phyloP scores from a whole-genome alignment of 2,888 invertebrate species.

The Perizoma flavofasciatum region DNA sequence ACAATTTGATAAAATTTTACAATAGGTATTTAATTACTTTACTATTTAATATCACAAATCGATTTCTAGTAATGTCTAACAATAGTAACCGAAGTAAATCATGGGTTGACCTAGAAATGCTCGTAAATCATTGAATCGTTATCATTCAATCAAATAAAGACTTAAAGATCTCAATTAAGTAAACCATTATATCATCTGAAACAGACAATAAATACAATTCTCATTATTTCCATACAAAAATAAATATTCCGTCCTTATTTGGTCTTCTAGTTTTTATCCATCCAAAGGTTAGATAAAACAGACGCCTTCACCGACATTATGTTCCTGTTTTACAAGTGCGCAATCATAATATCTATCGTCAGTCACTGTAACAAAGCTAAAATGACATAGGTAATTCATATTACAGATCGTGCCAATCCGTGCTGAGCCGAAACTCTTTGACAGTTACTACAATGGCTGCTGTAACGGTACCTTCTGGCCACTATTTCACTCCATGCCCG shows the following conservation, averaged over 20 bases:
- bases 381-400: no score
- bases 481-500: conserved; percentile 96
- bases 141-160: background rate
- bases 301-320: no score
- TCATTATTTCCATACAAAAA: no score
- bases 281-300: no score
- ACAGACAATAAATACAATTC: no score
- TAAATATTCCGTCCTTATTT: no score
- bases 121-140: background rate
- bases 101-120: conserved; percentile 1
- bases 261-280: no score
- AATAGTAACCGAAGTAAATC: background rate
- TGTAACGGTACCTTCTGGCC: conserved; percentile 97
- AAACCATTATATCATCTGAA: no score
- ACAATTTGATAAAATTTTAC: conserved; percentile 20
- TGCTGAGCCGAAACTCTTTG: conserved; percentile 89
- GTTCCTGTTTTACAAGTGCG: no score
- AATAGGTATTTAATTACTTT: background rate
- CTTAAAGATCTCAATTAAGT: no score
- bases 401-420: conserved; percentile 91
- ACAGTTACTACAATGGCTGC: conserved; percentile 96
- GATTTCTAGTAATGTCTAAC: conserved; percentile 10
- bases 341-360: no score
- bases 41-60: conserved; percentile 7
- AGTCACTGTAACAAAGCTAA: no score